A percentile compares a stretch with the other conserved stretches of the same genome.
Conservation (phyloP, 2,113 vertebrate genomes). For the Ellobius talpinus region DNA sequence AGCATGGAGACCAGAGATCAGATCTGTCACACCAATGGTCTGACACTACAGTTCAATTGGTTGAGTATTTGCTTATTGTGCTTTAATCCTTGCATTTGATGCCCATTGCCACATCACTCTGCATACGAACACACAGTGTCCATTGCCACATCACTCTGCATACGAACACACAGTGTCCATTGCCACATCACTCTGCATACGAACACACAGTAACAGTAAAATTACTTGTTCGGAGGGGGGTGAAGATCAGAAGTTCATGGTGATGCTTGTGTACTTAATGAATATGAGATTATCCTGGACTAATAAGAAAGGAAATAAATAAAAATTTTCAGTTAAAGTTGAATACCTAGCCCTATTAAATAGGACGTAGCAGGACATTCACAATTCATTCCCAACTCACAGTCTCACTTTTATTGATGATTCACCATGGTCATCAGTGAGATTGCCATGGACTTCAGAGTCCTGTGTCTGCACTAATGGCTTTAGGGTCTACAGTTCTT, state of each 20-base stretch:
- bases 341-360: slow-evolving; percentile 31
- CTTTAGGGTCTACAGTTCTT: slow-evolving; percentile 37
- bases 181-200: no score
- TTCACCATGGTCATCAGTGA: slow-evolving; percentile 39
- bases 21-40: no score
- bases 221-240: not conserved
- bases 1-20: not conserved
- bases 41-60: no score
- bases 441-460: slow-evolving; percentile 49
- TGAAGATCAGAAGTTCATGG: no score
- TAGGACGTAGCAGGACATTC: not conserved
- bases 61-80: not conserved
- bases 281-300: no score
- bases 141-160: no score
- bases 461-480: slow-evolving; percentile 31
- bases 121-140: no score
- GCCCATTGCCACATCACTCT: no score
- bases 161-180: no score
- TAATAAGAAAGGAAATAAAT: not conserved
- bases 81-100: not conserved
- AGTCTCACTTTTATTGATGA: slow-evolving; percentile 54
- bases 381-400: not conserved
- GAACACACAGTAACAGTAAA: no score
- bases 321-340: not conserved
- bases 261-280: not conserved